Evolutionary conservation across 2,113 vertebrate genomes (phyloP).

Genomic region (Anthoscopus minutus): DNA sequence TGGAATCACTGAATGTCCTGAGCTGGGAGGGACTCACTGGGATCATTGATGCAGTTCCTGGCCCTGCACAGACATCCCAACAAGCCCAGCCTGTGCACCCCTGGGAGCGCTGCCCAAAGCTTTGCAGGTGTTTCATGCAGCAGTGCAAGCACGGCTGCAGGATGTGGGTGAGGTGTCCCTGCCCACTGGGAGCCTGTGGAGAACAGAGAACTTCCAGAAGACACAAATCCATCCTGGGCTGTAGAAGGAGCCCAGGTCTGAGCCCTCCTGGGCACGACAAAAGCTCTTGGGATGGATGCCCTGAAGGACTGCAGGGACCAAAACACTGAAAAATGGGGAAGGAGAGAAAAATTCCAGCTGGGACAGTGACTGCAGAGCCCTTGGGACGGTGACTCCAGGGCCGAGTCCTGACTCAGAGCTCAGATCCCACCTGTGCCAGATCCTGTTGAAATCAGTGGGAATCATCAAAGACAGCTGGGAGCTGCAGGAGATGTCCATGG

Average conservation of each 20-base stretch:
- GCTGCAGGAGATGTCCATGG: accelerated
- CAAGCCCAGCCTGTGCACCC: neutral
- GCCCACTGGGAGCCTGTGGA: neutral
- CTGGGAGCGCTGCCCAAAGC: accelerated
- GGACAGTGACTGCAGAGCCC: neutral
- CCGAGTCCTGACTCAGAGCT: neutral
- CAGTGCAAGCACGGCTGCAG: neutral
- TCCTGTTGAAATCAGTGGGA: accelerated
- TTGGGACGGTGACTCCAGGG: neutral
- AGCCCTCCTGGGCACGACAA: neutral
- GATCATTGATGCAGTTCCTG: neutral
- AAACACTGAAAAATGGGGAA: neutral
- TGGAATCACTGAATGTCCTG: neutral
- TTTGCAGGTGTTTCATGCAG: neutral
- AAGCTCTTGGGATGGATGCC: neutral
- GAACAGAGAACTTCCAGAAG: neutral
- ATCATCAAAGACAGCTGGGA: neutral
- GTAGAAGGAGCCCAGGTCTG: neutral
- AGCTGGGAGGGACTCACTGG: neutral
- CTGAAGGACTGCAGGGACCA: neutral
- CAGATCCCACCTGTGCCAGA: neutral
- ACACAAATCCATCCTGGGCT: neutral
- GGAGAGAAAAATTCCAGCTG: neutral
- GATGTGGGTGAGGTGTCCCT: neutral
- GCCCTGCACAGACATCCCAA: neutral